Conservation (phyloP, 2,113 vertebrate genomes). For the Siniperca chuatsi region DNA sequence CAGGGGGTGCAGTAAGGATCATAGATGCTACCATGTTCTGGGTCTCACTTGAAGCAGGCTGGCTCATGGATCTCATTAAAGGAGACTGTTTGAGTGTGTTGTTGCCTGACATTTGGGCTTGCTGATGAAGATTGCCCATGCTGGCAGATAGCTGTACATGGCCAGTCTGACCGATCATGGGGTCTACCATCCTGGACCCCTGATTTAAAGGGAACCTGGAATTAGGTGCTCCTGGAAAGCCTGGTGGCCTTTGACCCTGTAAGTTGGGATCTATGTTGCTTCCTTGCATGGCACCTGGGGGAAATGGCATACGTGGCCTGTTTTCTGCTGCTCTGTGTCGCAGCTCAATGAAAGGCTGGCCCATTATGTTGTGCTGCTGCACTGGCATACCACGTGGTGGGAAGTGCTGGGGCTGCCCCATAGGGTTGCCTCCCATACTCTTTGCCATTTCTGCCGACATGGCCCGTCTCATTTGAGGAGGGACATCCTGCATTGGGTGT, state of each 20-base stretch:
- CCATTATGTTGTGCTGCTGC: constrained; percentile 95
- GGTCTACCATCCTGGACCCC: constrained; percentile 85
- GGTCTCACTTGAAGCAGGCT: constrained; percentile 85
- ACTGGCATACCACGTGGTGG: constrained; percentile 87
- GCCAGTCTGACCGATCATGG: constrained; percentile 77
- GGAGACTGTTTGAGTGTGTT: constrained; percentile 78
- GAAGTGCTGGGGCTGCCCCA: constrained; percentile 89
- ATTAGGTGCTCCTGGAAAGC: constrained; percentile 85
- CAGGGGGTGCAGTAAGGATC: constrained; percentile 75
- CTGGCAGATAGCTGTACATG: constrained; percentile 84
- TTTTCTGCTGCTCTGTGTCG: constrained; percentile 91
- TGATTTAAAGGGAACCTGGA: constrained; percentile 82
- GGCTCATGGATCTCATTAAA: constrained; percentile 87
- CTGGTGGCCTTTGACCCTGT: constrained; percentile 84
- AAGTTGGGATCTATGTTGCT: constrained; percentile 80
- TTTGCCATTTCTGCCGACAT: constrained; percentile 90
- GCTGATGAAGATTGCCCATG: constrained; percentile 89
- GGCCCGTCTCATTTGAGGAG: constrained; percentile 90
- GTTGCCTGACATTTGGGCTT: constrained; percentile 81
- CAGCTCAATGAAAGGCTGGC: constrained; percentile 95
- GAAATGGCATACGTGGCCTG: constrained; percentile 87
- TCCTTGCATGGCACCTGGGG: constrained; percentile 77
- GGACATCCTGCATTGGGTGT: constrained; percentile 88
- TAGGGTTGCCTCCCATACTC: constrained; percentile 79
- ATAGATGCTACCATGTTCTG: constrained; percentile 83